A percentile compares a stretch with the other conserved stretches of the same genome.
Conservation (phyloP, 2,113 vertebrate species). For the Daubentonia madagascariensis region DNA sequence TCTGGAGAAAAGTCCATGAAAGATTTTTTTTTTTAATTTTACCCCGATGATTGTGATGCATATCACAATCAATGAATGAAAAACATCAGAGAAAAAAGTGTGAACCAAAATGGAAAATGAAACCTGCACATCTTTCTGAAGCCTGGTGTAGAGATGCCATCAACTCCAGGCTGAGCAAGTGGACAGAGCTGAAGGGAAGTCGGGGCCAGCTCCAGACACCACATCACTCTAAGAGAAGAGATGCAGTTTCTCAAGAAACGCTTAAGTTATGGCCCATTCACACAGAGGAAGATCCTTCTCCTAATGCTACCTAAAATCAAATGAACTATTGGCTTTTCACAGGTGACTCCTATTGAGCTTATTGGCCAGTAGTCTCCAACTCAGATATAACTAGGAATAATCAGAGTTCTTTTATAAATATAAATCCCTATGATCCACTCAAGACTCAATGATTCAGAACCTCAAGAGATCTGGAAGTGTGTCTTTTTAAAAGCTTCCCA, state of each 20-base stretch:
- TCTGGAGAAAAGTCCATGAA: background rate
- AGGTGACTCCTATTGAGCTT: background rate
- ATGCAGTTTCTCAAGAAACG: background rate
- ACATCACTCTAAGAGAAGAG: background rate
- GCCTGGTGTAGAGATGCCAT: background rate
- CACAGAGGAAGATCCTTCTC: background rate
- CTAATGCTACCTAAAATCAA: background rate
- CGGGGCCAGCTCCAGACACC: background rate
- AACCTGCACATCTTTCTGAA: background rate
- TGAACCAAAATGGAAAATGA: background rate
- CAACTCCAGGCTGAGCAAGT: background rate
- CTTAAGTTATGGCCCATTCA: background rate
- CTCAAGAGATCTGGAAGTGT: background rate
- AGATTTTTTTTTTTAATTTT: background rate
- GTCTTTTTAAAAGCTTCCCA: background rate
- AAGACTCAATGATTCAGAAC: background rate
- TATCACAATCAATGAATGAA: background rate
- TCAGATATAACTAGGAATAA: background rate
- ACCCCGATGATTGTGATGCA: background rate
- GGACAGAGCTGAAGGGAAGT: background rate
- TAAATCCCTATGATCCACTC: background rate
- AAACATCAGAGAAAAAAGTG: background rate
- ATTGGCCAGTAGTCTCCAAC: background rate
- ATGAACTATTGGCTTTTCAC: background rate
- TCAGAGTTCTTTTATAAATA: background rate